A percentile compares a stretch with the other conserved stretches of the same genome.
Conservation (phyloP, 2,797 vertebrate species). For the Gymnocypris eckloni region DNA sequence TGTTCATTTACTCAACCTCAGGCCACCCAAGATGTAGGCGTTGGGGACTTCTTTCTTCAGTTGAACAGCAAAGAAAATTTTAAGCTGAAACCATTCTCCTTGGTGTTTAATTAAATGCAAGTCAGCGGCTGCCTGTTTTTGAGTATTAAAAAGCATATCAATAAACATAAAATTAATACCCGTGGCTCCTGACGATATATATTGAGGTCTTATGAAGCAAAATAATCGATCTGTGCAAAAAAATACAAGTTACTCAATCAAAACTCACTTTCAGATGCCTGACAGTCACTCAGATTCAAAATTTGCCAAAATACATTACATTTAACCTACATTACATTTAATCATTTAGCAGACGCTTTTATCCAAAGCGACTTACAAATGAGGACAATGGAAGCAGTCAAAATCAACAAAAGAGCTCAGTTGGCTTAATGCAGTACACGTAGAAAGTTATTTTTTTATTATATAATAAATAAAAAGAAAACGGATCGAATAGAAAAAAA, state of each 20-base stretch:
- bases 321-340: too few species aligned
- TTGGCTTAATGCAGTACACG: too few species aligned
- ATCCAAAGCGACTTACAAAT: too few species aligned
- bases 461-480: too few species aligned
- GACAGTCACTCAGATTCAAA: background rate
- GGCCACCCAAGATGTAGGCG: background rate
- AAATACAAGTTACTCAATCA: background rate
- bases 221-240: background rate
- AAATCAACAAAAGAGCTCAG: too few species aligned
- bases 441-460: too few species aligned
- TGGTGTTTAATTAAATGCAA: background rate
- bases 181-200: background rate
- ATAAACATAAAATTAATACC: background rate
- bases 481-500: too few species aligned
- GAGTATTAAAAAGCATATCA: background rate
- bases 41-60: background rate
- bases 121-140: background rate
- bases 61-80: background rate
- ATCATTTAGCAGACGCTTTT: too few species aligned
- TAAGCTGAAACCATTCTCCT: background rate
- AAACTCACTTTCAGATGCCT: background rate
- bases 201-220: background rate
- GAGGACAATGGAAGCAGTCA: too few species aligned
- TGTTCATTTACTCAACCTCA: background rate
- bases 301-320: too few species aligned